Conservation (phyloP, 2,888 invertebrate genomes). For the Drosophila phalerata region DNA sequence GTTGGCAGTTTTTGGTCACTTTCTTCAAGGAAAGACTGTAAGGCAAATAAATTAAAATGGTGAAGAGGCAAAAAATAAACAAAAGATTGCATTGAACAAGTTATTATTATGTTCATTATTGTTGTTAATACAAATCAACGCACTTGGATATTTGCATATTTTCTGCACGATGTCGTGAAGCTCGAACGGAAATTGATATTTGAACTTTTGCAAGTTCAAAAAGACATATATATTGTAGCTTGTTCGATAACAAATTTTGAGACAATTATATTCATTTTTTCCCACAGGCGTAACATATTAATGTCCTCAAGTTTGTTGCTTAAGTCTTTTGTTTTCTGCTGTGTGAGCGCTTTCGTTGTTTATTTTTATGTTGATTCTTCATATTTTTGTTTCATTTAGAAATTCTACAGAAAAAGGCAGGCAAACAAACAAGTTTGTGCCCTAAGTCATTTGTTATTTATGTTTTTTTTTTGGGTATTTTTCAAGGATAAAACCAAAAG, state of each 20-base stretch:
- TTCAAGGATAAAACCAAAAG: slow-evolving; percentile 66
- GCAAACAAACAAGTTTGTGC: slow-evolving; percentile 57
- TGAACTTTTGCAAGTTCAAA: slow-evolving; percentile 33
- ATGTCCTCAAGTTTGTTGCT: slow-evolving; percentile 6
- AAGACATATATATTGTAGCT: slow-evolving; percentile 4
- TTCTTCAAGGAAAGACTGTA: slow-evolving; percentile 69
- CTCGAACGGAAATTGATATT: slow-evolving; percentile 39
- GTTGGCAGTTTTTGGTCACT: slow-evolving; percentile 38
- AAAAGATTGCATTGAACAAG: slow-evolving; percentile 22
- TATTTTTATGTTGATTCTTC: slow-evolving; percentile 12
- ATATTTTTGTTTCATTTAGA: slow-evolving; percentile 30
- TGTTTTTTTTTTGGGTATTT: slow-evolving; percentile 31
- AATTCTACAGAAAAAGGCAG: slow-evolving; percentile 66
- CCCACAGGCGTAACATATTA: not conserved
- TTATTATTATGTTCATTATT: slow-evolving; percentile 47
- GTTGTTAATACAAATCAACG: slow-evolving; percentile 58
- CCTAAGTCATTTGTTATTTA: slow-evolving; percentile 65
- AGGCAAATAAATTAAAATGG: slow-evolving; percentile 33
- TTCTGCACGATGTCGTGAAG: slow-evolving; percentile 68
- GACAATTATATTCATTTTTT: slow-evolving; percentile 1
- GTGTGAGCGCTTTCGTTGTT: slow-evolving; percentile 11
- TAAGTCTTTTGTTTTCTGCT: slow-evolving; percentile 47
- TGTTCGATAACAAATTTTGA: not conserved
- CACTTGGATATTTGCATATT: slow-evolving; percentile 65
- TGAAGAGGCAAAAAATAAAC: not conserved